Evolutionary conservation across 37 sponge, comb jelly and placozoan genomes (phyloP).

Genomic region (Eunapius fragilis): DNA sequence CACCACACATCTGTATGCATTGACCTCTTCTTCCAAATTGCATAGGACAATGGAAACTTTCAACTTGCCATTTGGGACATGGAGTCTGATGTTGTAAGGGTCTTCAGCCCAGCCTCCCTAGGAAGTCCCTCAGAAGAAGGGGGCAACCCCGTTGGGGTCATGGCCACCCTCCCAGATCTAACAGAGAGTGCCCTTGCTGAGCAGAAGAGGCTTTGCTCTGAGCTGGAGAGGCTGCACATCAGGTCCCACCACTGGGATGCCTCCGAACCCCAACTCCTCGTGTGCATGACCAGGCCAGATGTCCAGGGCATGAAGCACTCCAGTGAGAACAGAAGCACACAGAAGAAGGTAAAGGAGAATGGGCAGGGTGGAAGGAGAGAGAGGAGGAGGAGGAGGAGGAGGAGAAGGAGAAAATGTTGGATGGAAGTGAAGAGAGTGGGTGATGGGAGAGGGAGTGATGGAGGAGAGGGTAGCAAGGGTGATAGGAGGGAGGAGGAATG

Average conservation of each 20-base stretch:
- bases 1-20: background rate
- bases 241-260: conserved; percentile 72
- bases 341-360: background rate
- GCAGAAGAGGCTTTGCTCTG: conserved; percentile 13
- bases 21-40: background rate
- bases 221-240: conserved; percentile 30
- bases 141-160: background rate
- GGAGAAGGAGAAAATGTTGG: background rate
- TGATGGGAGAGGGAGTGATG: background rate
- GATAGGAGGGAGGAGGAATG: too few species aligned
- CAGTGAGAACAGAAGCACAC: background rate
- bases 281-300: background rate
- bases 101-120: conserved; percentile 25
- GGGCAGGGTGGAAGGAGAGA: background rate
- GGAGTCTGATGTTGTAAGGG: conserved; percentile 24
- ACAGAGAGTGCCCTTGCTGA: conserved; percentile 22
- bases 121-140: background rate
- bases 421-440: background rate
- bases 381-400: background rate
- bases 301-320: background rate
- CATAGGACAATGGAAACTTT: background rate
- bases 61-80: conserved; percentile 39
- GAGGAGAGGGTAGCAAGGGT: too few species aligned
- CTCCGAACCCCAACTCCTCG: conserved; percentile 62
- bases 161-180: conserved; percentile 18